A percentile compares a stretch with the other conserved stretches of the same genome.
Conservation (phyloP, 2,888 invertebrate genomes). For the Rhyacophila evoluta region DNA sequence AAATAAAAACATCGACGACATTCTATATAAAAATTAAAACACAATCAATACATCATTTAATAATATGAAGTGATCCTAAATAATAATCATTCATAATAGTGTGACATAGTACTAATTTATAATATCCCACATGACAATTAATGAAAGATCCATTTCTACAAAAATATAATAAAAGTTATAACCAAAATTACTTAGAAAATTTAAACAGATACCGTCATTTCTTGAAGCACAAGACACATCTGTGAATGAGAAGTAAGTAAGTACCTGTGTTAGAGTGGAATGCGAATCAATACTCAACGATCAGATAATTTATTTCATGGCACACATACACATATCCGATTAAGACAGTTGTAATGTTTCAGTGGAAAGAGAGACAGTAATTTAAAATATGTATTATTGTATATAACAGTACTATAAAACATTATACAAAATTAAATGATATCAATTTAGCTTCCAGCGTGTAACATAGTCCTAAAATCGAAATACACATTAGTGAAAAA, state of each 20-base stretch:
- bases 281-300: background rate
- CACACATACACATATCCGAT: too few relatives aligned
- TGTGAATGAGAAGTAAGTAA: conserved; percentile 28
- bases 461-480: too few relatives aligned
- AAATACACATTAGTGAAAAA: too few relatives aligned
- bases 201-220: conserved; percentile 33
- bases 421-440: too few relatives aligned
- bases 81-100: background rate
- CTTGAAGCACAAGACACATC: conserved; percentile 42
- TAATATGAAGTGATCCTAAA: too few relatives aligned
- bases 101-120: background rate
- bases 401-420: too few relatives aligned
- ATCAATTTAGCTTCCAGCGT: too few relatives aligned
- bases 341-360: too few relatives aligned
- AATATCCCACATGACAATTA: background rate
- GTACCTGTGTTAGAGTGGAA: conserved; percentile 34
- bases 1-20: background rate
- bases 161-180: background rate
- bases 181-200: conserved; percentile 5
- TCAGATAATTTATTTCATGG: too few relatives aligned
- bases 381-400: too few relatives aligned
- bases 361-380: too few relatives aligned
- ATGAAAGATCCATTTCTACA: background rate
- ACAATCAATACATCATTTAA: too few relatives aligned
- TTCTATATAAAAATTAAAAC: background rate